These are phyloP conservation scores for Mesoligia furuncula DNA, from an alignment of 2,888 invertebrate genomes.

Conservation along the genomic window DNA sequence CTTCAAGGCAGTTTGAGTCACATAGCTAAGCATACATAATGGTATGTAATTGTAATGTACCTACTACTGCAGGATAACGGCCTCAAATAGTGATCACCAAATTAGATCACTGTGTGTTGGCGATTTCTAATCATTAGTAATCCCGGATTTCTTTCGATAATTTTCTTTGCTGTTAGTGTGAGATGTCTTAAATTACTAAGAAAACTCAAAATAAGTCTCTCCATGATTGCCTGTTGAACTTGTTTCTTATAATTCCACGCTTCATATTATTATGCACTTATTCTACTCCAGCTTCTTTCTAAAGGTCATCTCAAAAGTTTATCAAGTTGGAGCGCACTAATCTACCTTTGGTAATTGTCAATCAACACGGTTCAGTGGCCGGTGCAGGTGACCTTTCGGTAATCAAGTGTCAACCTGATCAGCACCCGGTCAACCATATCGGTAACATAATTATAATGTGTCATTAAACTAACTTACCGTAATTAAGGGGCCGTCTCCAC, in stretches of 20 bases:
- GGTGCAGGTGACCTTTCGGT: conserved; percentile 19
- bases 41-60: neutral
- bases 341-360: conserved; percentile 22
- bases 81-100: no score
- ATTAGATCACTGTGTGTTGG: neutral
- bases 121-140: neutral
- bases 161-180: no score
- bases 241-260: neutral
- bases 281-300: neutral
- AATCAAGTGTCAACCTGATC: conserved; percentile 7
- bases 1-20: neutral
- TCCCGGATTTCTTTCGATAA: neutral
- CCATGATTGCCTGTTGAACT: neutral
- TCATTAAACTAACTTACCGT: neutral
- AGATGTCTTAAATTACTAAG: neutral
- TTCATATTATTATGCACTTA: neutral
- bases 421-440: neutral
- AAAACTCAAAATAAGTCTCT: neutral
- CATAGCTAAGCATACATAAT: neutral
- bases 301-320: neutral
- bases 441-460: conserved; percentile 1
- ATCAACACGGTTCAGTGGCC: conserved; percentile 29
- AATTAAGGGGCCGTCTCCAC: no score
- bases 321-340: neutral
- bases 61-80: neutral